phyloP scores from a whole-genome alignment of 2,797 vertebrate genomes.

The Centroberyx gerrardi region DNA sequence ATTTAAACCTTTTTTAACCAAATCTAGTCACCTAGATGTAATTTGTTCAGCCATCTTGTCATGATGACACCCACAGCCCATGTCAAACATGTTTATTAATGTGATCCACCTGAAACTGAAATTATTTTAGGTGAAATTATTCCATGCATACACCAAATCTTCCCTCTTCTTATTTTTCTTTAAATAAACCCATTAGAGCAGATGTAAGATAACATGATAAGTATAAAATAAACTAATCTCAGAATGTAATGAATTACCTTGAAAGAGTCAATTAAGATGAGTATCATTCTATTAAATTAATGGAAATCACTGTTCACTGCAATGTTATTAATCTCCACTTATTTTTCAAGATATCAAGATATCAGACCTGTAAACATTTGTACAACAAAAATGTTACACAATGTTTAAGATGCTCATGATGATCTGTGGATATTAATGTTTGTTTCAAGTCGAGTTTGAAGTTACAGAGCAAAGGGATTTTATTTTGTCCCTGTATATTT shows the following conservation, averaged over 20 bases:
- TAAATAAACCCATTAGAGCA: neutral
- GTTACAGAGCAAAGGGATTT: too few relatives aligned
- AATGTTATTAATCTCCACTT: neutral
- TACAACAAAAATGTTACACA: neutral
- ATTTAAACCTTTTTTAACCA: constrained; percentile 8
- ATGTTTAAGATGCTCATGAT: neutral
- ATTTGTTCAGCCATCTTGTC: constrained; percentile 17
- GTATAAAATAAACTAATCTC: neutral
- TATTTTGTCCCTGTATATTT: too few relatives aligned
- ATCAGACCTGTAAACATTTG: neutral
- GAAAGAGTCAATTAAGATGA: too few relatives aligned
- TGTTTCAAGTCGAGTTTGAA: too few relatives aligned
- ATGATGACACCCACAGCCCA: neutral
- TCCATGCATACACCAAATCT: neutral
- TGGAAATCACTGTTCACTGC: neutral
- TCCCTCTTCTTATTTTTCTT: neutral
- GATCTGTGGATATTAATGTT: neutral
- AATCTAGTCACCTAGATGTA: neutral
- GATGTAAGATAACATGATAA: neutral
- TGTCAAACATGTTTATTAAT: neutral
- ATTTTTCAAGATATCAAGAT: constrained; percentile 22
- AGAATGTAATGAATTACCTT: neutral
- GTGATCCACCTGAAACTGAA: neutral
- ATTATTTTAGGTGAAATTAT: neutral
- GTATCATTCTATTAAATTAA: neutral